phyloP scores from a whole-genome alignment of 1,140 invertebrate genomes.

The Eupeodes corollae region DNA sequence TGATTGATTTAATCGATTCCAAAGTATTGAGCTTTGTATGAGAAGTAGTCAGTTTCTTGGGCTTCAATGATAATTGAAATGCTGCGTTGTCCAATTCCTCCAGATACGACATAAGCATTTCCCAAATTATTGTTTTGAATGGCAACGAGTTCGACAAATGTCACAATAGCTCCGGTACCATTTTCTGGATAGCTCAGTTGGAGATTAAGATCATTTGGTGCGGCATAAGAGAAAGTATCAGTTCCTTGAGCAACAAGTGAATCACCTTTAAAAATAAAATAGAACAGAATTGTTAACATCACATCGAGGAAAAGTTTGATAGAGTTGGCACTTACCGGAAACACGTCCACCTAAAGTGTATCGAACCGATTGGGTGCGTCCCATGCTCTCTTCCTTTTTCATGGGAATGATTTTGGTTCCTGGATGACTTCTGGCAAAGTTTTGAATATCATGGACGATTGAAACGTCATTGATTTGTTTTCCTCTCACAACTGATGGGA shows the following conservation, averaged over 20 bases:
- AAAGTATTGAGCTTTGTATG: constrained; percentile 23
- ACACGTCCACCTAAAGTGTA: constrained; percentile 23
- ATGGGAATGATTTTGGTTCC: constrained; percentile 13
- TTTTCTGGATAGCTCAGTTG: constrained; percentile 26
- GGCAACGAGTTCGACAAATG: constrained; percentile 25
- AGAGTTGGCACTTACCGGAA: constrained; percentile 11
- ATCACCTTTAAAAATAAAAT: constrained; percentile 16
- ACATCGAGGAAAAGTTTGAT: not conserved
- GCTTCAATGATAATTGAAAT: constrained; percentile 31
- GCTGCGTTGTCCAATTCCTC: constrained; percentile 28
- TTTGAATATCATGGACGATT: constrained; percentile 20
- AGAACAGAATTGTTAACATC: not conserved
- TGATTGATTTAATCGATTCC: constrained; percentile 15
- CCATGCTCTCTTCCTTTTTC: constrained; percentile 3
- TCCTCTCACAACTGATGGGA: not conserved
- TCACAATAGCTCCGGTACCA: constrained; percentile 18
- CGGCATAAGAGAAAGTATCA: constrained; percentile 17
- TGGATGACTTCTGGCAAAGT: constrained; percentile 21
- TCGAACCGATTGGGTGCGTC: constrained; percentile 10
- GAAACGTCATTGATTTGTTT: constrained; percentile 9
- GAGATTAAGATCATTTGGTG: constrained; percentile 20
- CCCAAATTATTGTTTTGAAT: constrained; percentile 23
- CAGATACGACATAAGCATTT: constrained; percentile 27
- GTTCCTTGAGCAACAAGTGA: constrained; percentile 21
- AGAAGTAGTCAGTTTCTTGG: constrained; percentile 18